phyloP scores from a whole-genome alignment of 2,797 vertebrate species.

The Xenops minutus region DNA sequence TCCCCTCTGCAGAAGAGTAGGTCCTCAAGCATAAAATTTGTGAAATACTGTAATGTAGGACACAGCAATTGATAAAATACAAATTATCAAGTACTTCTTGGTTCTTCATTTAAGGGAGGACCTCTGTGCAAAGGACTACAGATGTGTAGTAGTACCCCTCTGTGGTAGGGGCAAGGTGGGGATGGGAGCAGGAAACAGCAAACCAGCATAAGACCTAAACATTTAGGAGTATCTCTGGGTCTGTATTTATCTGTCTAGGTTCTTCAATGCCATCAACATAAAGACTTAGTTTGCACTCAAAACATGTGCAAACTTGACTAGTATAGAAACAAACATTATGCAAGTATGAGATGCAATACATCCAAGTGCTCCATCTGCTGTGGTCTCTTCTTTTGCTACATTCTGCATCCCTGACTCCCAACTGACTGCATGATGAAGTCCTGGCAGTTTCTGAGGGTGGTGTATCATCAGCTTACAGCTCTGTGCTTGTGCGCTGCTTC shows the following conservation, averaged over 20 bases:
- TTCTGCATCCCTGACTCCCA: neutral
- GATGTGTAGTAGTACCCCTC: too few species aligned
- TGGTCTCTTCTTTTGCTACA: neutral
- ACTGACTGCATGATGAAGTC: neutral
- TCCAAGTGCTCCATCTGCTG: neutral
- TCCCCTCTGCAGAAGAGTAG: neutral
- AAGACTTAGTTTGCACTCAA: neutral
- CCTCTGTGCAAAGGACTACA: neutral
- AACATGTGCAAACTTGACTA: neutral
- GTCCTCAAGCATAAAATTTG: neutral
- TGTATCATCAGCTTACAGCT: slow-evolving; percentile 58
- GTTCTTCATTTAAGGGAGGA: neutral
- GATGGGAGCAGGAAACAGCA: neutral
- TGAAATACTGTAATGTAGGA: neutral
- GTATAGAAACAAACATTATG: neutral
- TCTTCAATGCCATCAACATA: neutral
- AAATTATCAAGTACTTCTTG: neutral
- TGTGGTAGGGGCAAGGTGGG: neutral
- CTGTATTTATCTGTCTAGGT: neutral
- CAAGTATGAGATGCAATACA: neutral
- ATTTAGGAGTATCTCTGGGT: neutral
- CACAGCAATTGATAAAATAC: neutral
- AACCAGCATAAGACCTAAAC: neutral
- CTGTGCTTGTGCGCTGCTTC: neutral
- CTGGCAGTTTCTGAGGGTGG: neutral